Conservation (phyloP, 2,797 vertebrate genomes). For the Paguma larvata region DNA sequence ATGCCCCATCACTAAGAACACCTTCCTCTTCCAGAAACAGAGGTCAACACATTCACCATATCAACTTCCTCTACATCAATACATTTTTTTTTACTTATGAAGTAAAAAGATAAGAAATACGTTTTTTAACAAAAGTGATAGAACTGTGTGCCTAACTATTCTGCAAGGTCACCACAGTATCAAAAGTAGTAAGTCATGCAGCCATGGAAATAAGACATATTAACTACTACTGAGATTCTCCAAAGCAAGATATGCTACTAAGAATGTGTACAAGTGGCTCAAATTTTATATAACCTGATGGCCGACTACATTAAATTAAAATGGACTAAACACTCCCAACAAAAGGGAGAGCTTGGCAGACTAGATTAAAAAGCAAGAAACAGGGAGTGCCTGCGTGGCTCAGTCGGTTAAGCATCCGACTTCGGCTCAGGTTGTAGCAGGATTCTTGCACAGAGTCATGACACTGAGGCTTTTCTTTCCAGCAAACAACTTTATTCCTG, state of each 20-base stretch:
- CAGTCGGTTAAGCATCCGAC: not conserved
- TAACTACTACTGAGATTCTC: not conserved
- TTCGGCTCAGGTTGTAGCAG: not conserved
- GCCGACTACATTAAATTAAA: constrained; percentile 31
- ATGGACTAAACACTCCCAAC: not conserved
- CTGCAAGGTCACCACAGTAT: not conserved
- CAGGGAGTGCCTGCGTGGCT: not conserved
- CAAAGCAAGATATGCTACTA: not conserved
- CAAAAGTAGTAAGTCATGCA: not conserved
- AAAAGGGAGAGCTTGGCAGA: constrained; percentile 10
- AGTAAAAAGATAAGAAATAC: constrained; percentile 17
- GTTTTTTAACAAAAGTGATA: not conserved
- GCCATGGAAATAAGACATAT: not conserved
- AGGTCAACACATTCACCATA: not conserved
- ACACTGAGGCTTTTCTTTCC: too few species aligned
- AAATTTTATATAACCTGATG: not conserved
- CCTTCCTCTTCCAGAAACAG: not conserved
- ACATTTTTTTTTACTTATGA: not conserved
- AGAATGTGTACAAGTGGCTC: not conserved
- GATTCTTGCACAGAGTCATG: too few species aligned
- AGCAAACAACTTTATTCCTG: too few species aligned
- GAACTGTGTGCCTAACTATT: not conserved
- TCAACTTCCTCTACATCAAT: not conserved
- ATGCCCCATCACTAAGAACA: not conserved
- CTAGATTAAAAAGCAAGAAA: not conserved